phyloP scores from a whole-genome alignment of 2,888 invertebrate genomes.

The Hoplodrina ambigua region DNA sequence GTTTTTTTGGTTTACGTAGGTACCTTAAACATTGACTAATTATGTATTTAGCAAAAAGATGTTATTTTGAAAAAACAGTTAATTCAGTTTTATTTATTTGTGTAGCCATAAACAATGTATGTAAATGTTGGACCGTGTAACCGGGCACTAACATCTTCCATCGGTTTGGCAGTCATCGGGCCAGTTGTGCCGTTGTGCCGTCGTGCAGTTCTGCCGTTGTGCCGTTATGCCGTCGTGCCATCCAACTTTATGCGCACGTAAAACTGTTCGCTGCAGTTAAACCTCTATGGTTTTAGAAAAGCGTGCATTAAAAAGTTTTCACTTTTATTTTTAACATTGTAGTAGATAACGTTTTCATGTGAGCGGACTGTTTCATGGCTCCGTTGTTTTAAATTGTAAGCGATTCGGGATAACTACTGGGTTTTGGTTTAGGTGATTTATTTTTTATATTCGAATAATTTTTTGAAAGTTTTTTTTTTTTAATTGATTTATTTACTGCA shows the following conservation, averaged over 20 bases:
- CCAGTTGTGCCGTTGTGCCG: conserved; percentile 5
- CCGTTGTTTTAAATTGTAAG: conserved; percentile 25
- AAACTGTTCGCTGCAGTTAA: conserved; percentile 38
- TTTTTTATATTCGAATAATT: not conserved
- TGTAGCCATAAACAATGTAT: not conserved
- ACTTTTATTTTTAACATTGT: conserved; percentile 25
- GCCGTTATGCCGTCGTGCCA: not conserved
- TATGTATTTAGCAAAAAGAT: no score
- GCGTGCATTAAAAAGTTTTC: conserved; percentile 45
- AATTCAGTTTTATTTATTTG: no score
- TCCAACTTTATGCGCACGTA: conserved; percentile 52
- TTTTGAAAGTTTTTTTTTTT: not conserved
- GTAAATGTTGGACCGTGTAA: conserved; percentile 27
- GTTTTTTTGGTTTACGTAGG: no score
- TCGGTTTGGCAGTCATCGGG: conserved; percentile 32
- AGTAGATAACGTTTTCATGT: conserved; percentile 25
- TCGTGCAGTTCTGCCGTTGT: not conserved
- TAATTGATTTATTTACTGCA: no score
- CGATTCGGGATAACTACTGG: not conserved
- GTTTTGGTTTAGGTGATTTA: conserved; percentile 4
- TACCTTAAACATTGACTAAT: no score
- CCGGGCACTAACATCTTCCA: conserved; percentile 7
- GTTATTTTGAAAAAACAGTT: no score
- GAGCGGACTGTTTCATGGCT: conserved; percentile 28
- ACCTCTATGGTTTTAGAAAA: conserved; percentile 53